Base-by-base conservation (phyloP, 2,113 vertebrate genomes). In the Choloepus hoffmanni region DNA sequence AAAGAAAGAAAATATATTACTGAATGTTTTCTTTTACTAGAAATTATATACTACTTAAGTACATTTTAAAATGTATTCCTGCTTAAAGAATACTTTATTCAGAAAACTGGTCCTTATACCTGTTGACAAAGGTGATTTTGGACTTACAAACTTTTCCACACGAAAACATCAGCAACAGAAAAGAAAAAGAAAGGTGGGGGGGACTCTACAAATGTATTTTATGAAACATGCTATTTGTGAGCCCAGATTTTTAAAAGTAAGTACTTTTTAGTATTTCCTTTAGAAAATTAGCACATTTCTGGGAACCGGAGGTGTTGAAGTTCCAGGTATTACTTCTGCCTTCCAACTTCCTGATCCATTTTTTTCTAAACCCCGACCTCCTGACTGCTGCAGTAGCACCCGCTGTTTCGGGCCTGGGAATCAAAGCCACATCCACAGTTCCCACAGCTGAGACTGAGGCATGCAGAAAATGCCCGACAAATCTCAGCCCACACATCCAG, bases 401-500 rank as follows among this genome's bases (percentile, higher is more conserved):
- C 3, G n/a, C 67, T 82, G 95, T 65, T 82, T 88, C 78, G 5
- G 0, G 50, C 81, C 98, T 97, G 97, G 97, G 98, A 98, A 98
- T 84, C 97, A n/a, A 92, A 98, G 97, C 96, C 26, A 28, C 43
- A 33, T 79, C 96, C 97, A 73, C 30, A n/a, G 96, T 98, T 98
- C 98, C 97, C 98, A 98, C 98, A 99, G 98, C 98, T 98, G 98
- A 98, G 98, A 96, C 97, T 43, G 90, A 5, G 97, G 98, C 97
- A 98, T 79, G 98, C 97, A 50, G 98, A 98, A 98, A 98, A 98
- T 98, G 98, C 98, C 97, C 8, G 48, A 95, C 97, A 97, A 97
- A 98, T 94, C 97, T 98, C 98, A 98, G 96, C 98, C 98, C 98
- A 98, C 98, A 92, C 98, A 97, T 96, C 96, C 97, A 97, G 82